A percentile compares a stretch with the other conserved stretches of the same genome.
These are phyloP conservation scores for Drosophila ustulata DNA, from an alignment of 2,888 invertebrate genomes.

Conservation along the genomic window DNA sequence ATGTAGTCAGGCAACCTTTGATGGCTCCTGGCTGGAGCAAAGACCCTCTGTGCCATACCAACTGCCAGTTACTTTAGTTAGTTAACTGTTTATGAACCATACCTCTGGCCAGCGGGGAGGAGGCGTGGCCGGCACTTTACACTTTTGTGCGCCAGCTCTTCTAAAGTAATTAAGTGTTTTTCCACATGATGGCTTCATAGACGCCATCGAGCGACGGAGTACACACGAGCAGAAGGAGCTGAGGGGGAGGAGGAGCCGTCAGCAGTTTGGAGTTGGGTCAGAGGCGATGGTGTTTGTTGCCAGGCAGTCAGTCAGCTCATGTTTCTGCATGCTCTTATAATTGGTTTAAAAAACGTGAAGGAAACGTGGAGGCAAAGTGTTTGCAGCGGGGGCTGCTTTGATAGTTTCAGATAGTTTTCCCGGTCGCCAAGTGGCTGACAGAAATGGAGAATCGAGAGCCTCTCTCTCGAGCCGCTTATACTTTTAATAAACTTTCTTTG, in stretches of 20 bases:
- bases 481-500: conserved; percentile 68
- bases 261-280: conserved; percentile 1
- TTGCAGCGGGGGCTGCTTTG: conserved; percentile 45
- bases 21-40: conserved; percentile 45
- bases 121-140: conserved; percentile 76
- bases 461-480: conserved; percentile 35
- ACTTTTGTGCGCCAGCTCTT: conserved; percentile 77
- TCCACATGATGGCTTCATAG: conserved; percentile 79
- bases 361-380: conserved; percentile 65
- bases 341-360: conserved; percentile 77
- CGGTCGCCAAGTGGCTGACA: conserved; percentile 13
- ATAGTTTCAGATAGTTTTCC: conserved; percentile 69
- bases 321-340: conserved; percentile 70
- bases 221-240: background rate
- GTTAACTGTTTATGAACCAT: conserved; percentile 75
- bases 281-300: conserved; percentile 40
- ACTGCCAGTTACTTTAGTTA: conserved; percentile 75
- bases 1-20: conserved; percentile 64
- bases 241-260: background rate
- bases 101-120: conserved; percentile 11
- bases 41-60: conserved; percentile 36
- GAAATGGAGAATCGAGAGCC: background rate
- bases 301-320: conserved; percentile 38
- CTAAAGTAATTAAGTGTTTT: conserved; percentile 78
- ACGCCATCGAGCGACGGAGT: conserved; percentile 40